A percentile compares a stretch with the other conserved stretches of the same genome.
Conservation (phyloP, 2,888 invertebrate species). For the Archips xylosteana region DNA sequence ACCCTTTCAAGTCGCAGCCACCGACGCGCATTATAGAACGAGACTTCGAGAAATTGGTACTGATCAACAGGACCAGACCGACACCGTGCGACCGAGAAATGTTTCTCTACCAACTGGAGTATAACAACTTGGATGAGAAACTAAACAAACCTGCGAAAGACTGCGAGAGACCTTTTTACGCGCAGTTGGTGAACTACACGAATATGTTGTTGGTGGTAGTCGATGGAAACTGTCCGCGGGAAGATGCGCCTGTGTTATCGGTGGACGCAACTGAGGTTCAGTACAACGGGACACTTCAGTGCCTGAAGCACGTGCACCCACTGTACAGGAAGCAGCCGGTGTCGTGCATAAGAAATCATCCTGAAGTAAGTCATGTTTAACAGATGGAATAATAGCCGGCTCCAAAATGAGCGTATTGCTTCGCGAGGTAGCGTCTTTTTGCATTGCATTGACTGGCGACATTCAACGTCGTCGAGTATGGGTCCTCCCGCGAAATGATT, state of each 20-base stretch:
- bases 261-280: conserved; percentile 79
- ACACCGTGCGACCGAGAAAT: conserved; percentile 94
- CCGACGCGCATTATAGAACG: conserved; percentile 80
- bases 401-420: too few relatives aligned
- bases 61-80: conserved; percentile 91
- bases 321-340: conserved; percentile 88
- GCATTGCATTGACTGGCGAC: too few relatives aligned
- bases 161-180: conserved; percentile 88
- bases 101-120: conserved; percentile 83
- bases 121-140: conserved; percentile 79
- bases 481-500: too few relatives aligned
- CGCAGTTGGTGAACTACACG: conserved; percentile 90
- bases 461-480: too few relatives aligned
- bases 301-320: conserved; percentile 84
- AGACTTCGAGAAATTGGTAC: conserved; percentile 87
- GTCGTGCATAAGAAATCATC: conserved; percentile 91
- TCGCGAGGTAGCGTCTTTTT: too few relatives aligned
- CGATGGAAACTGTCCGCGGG: conserved; percentile 87
- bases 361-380: conserved; percentile 84
- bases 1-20: conserved; percentile 71
- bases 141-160: conserved; percentile 74
- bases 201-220: conserved; percentile 92
- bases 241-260: conserved; percentile 73
- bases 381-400: not conserved
- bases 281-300: conserved; percentile 87